Percentiles rank a stretch among this genome's conserved stretches.
Conservation (phyloP, 53 echinoderm and acorn worm species). For the Luidia sarsii region DNA sequence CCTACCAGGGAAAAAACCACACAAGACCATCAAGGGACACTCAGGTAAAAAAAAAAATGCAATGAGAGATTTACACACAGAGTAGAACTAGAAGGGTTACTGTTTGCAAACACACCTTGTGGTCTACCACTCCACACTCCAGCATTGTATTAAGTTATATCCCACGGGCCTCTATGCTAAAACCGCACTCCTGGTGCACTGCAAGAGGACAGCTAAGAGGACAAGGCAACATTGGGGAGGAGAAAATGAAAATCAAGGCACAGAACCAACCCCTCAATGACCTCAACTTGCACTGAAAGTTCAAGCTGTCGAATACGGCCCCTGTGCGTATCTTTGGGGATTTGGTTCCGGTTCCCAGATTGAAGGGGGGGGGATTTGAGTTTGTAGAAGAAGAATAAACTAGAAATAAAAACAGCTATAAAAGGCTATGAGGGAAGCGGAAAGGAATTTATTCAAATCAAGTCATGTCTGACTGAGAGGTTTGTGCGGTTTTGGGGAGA, state of each 20-base stretch:
- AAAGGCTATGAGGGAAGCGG: conserved; percentile 4
- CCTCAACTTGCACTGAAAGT: not conserved
- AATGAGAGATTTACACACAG: not conserved
- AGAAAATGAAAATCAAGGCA: not conserved
- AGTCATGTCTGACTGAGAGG: conserved; percentile 37
- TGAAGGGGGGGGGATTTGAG: too few species aligned
- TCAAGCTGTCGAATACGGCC: not conserved
- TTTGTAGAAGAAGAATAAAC: too few species aligned
- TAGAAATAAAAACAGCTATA: too few species aligned
- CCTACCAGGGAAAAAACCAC: too few species aligned
- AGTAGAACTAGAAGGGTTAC: conserved; percentile 29
- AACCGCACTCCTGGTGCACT: conserved; percentile 1
- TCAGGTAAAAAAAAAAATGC: too few species aligned
- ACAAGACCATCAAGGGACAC: conserved; percentile 29
- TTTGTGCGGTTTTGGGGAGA: too few species aligned
- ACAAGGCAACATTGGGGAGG: too few species aligned
- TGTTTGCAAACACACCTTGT: conserved; percentile 38
- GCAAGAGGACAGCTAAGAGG: too few species aligned
- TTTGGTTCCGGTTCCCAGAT: too few species aligned
- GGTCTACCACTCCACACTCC: not conserved
- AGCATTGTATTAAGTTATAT: conserved; percentile 25
- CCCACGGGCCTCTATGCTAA: conserved; percentile 22
- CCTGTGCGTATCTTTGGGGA: too few species aligned
- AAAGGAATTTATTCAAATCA: conserved; percentile 19
- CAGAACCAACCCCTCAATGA: not conserved